Base-by-base conservation (phyloP, 2,113 vertebrate species). In the Vidua chalybeata region DNA sequence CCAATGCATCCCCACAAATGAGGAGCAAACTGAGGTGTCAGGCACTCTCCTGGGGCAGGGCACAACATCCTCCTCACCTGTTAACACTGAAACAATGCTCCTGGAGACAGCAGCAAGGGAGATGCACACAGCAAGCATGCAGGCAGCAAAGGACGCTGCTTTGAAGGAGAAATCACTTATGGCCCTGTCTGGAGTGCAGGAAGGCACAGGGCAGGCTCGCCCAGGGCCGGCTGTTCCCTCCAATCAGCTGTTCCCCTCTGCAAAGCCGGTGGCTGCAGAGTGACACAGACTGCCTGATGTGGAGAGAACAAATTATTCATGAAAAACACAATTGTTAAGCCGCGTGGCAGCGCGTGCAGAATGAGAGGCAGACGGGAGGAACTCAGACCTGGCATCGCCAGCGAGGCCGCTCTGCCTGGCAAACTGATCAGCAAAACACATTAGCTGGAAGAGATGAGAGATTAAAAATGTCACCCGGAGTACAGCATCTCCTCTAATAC, bases 251-350 rank as follows among this genome's bases (percentile, higher is more conserved):
- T 30, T 92, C 49, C 82, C 76, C 87, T 14, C 77, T 15, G 74
- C 87, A 90, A 43, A 94, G 93, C 84, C 7, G 0, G 39, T 1
- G 30, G 89, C 92, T 79, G 94, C 84, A 76, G 77, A 87, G 82
- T n/a, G 93, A 73, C 94, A 96, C 71, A 48, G 74, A 35, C 87
- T 94, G 93, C 69, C 78, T 94, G 96, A 92, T 23, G 55, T 24
- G 66, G 87, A 87, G 79, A 83, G 93, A 93, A 87, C 85, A 95
- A 95, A 95, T 96, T 93, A 95, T 87, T 95, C 95, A 93, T 87
- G 91, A 94, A 82, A 91, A 94, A 80, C 83, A 94, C 93, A 95
- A 85, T 72, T 83, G 90, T 94, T 90, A 89, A 94, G 89, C 73
- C 2, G 77, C 13, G 74, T 93, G 95, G 94, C 84, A 93, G 92